Evolutionary conservation across 92 coral and sea anemone genomes (phyloP).

Genomic region (Actinernus sp.): DNA sequence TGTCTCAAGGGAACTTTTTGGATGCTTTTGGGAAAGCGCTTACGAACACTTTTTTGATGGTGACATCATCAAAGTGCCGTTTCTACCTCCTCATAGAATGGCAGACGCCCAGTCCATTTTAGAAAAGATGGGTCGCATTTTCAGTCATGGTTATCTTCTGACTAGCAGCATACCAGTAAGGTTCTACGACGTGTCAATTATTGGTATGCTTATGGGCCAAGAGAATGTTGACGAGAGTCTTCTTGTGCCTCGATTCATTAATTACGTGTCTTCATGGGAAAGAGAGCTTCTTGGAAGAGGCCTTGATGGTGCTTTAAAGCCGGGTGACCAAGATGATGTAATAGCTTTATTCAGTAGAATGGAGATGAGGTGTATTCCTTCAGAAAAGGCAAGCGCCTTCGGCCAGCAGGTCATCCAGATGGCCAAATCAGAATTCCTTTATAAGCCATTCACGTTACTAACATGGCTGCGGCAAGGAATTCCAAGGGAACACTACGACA

Average conservation of each 20-base stretch:
- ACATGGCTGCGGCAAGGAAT: no score
- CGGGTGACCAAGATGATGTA: no score
- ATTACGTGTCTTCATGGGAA: conserved; percentile 21
- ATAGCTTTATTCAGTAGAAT: no score
- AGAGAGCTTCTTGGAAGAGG: conserved; percentile 15
- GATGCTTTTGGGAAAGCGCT: conserved; percentile 26
- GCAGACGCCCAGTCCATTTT: conserved; percentile 9
- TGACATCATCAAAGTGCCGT: conserved; percentile 32
- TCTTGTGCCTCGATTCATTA: conserved; percentile 4
- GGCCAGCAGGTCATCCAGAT: no score
- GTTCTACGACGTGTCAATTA: conserved; percentile 6
- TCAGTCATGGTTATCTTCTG: conserved; percentile 13
- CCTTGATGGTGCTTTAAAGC: conserved; percentile 3
- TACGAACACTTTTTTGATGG: conserved; percentile 31
- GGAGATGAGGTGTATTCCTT: no score
- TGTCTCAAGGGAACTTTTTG: conserved; percentile 20
- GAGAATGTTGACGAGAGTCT: conserved; percentile 10
- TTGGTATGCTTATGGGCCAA: conserved; percentile 4
- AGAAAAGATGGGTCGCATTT: conserved; percentile 3
- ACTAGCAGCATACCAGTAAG: conserved; percentile 17
- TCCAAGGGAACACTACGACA: no score
- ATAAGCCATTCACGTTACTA: no score
- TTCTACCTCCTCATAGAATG: conserved; percentile 37
- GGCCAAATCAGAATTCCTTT: no score
- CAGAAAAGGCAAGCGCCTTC: no score